Evolutionary conservation across 2,888 invertebrate genomes (phyloP), one percentile per base, ranked within the genome.

Genomic region (Polydrusus cervinus): DNA sequence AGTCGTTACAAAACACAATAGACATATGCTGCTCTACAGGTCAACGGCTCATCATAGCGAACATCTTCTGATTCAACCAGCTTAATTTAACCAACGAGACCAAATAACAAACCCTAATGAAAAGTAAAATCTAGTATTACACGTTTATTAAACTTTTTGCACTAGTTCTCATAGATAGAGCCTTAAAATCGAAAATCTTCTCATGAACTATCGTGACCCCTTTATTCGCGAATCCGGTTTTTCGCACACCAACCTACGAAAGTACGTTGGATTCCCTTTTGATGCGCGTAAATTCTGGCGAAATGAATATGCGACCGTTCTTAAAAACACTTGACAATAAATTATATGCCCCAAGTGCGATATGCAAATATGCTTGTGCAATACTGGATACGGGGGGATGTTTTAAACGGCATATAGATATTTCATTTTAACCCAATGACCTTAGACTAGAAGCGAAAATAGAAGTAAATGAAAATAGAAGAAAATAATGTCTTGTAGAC

Each of bases 291-390:
- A 34, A 55, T 34, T 34, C 55, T 34, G 9, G 14, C 30, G 55
- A 55, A 55, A 55, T 30, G 30, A 55, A 55, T 62, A 62, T 47
- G 62, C 62, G n/a, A 45, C 62, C 30, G 45, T 25, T 62, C 60
- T 69, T 47, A 47, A 69, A 69, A 60, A 60, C 30, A 57, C 68
- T 45, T 30, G 57, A 45, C 68, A 60, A 69, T 69, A 69, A 69
- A 69, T 60, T 55, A 30, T 20, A 30, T n/a, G 25, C n/a, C 47
- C 14, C n/a, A 45, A 16, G 60, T 57, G 25, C 68, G 68, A 69
- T 69, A 68, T 68, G 68, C 57, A 68, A 60, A 69, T 25, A 9
- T 57, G 57, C 57, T 45, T 68, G 13, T 30, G 68, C 60, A 60
- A 68, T 68, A 68, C 57, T 10, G 14, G 18, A 25, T 45, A 47